Conservation (phyloP, 1,140 invertebrate genomes). For the Polypedilum pembai region DNA sequence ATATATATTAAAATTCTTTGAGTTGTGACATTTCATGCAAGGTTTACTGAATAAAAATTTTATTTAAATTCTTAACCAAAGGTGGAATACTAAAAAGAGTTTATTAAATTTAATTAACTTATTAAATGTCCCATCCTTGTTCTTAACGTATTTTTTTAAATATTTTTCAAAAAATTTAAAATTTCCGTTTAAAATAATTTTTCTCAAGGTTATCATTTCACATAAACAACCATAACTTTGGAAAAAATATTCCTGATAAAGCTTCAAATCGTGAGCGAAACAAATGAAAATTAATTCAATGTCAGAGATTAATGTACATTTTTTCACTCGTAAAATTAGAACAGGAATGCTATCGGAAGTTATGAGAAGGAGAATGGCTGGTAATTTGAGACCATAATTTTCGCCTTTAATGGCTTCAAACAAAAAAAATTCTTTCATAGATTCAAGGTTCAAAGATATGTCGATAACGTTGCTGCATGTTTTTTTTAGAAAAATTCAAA, state of each 20-base stretch:
- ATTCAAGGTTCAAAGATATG: not conserved
- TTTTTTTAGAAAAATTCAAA: not conserved
- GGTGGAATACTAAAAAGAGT: too few species aligned
- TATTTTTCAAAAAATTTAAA: not conserved
- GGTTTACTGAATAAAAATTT: not conserved
- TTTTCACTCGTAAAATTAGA: not conserved
- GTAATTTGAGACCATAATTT: not conserved
- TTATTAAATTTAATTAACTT: too few species aligned
- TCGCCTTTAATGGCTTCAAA: not conserved
- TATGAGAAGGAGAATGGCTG: not conserved
- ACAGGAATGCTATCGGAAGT: not conserved
- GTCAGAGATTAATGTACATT: not conserved
- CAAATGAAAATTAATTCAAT: conserved; percentile 24
- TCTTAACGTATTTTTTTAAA: not conserved
- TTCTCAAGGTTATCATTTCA: not conserved
- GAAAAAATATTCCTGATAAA: not conserved
- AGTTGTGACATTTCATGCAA: not conserved
- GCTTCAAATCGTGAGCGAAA: not conserved
- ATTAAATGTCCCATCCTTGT: too few species aligned
- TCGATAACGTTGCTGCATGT: not conserved
- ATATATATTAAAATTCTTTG: not conserved
- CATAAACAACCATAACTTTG: too few species aligned
- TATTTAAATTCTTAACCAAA: not conserved
- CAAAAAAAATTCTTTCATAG: not conserved
- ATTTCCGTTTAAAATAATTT: not conserved